Base-by-base conservation (phyloP, 53 echinoderm and acorn worm species). In the Paracentrotus lividus region DNA sequence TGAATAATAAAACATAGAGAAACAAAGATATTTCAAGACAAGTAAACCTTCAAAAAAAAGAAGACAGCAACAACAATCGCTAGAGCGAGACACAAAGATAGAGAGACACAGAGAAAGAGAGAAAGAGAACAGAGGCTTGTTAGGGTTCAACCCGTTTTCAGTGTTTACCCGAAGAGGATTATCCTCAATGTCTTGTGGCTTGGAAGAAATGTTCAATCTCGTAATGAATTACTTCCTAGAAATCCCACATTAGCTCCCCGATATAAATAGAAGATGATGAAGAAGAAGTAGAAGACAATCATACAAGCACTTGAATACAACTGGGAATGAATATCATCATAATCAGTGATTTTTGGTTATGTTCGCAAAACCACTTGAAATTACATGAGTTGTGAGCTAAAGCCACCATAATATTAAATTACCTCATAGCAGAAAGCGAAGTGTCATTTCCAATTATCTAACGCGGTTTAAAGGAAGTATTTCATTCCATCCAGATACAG, bases 171-270 rank as follows among this genome's bases (percentile, higher is more conserved):
- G 32, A 47, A 27, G 20, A 8, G 81, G 81, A 47, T 81, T 81
- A 81, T n/a, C 24, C n/a, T 47, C 81, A 81, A 81, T 10, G 47
- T 81, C 81, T 81, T n/a, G 81, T n/a, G 47, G n/a, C 81, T 47
- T 21, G 27, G 47, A 47, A 81, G 24, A 81, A 81, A 81, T 43
- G 45, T 81, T 47, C 81, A 81, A 81, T 81, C 81, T 26, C 13
- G 9, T 81, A 81, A 81, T 81, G 81, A 81, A 81, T 81, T 81
- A 81, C 47, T 81, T 81, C 81, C 47, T 24, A 81, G 81, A 81
- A 81, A 81, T 26, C 47, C 49, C 7, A 26, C 44, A 81, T 81
- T 45, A 81, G 3, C 81, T 47, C 47, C 77, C 16, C 1, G 27
- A 44, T 47, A 47, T n/a, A 47, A 81, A 81, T 47, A 45, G 49